Conservation (phyloP, 2,797 vertebrate genomes). For the Hemitrygon akajei region DNA sequence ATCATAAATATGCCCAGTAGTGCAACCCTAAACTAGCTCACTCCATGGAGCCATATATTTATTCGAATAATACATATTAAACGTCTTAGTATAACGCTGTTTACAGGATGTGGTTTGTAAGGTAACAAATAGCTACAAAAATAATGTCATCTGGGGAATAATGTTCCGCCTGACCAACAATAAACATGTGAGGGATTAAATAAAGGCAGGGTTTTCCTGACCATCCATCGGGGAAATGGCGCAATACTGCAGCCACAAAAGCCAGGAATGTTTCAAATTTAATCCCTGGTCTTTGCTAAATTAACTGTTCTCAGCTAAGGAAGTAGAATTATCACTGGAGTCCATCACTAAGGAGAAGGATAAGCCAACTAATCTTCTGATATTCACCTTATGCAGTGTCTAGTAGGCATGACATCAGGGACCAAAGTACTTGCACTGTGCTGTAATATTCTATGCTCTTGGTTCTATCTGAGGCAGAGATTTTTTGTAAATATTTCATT, state of each 20-base stretch:
- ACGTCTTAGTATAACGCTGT: neutral
- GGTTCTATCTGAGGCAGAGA: neutral
- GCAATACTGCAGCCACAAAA: neutral
- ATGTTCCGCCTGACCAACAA: neutral
- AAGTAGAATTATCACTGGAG: neutral
- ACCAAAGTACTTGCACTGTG: too few relatives aligned
- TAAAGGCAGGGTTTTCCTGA: neutral
- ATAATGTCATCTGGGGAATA: constrained; percentile 5
- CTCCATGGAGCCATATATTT: neutral
- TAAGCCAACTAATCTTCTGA: neutral
- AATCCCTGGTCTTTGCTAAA: neutral
- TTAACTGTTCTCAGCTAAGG: neutral
- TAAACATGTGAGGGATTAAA: constrained; percentile 1
- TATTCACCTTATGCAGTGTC: neutral
- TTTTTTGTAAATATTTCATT: neutral
- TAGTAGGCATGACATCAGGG: too few relatives aligned
- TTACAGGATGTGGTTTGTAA: constrained; percentile 6
- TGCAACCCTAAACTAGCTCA: neutral
- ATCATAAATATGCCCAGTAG: neutral
- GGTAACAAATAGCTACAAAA: neutral
- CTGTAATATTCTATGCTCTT: too few relatives aligned
- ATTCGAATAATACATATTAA: neutral
- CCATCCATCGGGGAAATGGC: neutral
- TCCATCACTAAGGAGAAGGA: neutral
- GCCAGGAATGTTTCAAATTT: neutral